phyloP scores from a whole-genome alignment of 2,113 vertebrate genomes.

The Onychorhynchus coronatus region DNA sequence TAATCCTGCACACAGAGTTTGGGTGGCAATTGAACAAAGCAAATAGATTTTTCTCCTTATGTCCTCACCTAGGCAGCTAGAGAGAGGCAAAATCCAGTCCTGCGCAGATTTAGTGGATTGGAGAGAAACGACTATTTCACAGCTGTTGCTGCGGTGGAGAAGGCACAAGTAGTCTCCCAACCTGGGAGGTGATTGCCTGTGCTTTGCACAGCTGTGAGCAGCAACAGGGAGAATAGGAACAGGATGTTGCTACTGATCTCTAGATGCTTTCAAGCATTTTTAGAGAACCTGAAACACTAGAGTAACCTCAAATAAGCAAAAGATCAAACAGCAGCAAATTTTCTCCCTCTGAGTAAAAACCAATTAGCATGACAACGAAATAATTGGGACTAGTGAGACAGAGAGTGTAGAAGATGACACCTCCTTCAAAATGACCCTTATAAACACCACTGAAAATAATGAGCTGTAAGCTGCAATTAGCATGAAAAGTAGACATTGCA shows the following conservation, averaged over 20 bases:
- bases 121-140: background rate
- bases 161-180: background rate
- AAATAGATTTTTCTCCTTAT: background rate
- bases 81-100: background rate
- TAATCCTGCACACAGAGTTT: background rate
- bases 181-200: background rate
- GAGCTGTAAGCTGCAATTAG: background rate
- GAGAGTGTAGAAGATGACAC: background rate
- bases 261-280: background rate
- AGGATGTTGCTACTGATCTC: background rate
- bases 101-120: background rate
- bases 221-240: background rate
- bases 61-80: background rate
- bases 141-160: background rate
- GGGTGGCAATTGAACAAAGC: background rate
- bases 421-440: conserved; percentile 5
- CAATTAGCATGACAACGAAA: background rate
- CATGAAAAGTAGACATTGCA: background rate
- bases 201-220: background rate
- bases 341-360: background rate
- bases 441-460: background rate
- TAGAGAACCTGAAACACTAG: background rate
- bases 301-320: background rate
- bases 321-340: background rate
- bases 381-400: background rate